phyloP scores from a whole-genome alignment of 2,797 vertebrate species.

The Anguilla pacifica region DNA sequence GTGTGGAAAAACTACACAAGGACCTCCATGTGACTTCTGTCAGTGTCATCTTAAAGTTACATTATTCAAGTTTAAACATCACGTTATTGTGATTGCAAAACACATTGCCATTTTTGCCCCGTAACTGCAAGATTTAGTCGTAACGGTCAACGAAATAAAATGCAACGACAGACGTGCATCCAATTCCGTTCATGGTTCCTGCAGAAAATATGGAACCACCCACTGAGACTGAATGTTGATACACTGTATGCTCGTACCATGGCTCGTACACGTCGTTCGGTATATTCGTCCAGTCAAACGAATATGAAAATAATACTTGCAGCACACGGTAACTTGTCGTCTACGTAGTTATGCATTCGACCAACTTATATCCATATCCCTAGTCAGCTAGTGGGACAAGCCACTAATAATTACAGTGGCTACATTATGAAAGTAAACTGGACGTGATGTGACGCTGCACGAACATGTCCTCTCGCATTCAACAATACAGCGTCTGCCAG shows the following conservation, averaged over 20 bases:
- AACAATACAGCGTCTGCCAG: neutral
- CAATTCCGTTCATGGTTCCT: neutral
- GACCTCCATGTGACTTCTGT: neutral
- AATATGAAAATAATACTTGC: neutral
- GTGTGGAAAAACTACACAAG: neutral
- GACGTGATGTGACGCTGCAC: neutral
- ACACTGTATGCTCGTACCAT: neutral
- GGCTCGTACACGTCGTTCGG: neutral
- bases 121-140: neutral
- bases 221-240: neutral
- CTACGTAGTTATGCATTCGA: neutral
- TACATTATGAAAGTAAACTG: neutral
- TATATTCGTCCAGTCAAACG: neutral
- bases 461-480: neutral
- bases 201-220: neutral
- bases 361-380: neutral
- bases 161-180: neutral
- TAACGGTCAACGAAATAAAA: neutral
- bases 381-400: neutral
- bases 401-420: neutral
- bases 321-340: neutral
- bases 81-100: neutral
- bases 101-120: neutral
- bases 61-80: neutral
- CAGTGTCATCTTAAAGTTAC: neutral